phyloP scores from a whole-genome alignment of 2,113 vertebrate genomes.

The Grus americana region DNA sequence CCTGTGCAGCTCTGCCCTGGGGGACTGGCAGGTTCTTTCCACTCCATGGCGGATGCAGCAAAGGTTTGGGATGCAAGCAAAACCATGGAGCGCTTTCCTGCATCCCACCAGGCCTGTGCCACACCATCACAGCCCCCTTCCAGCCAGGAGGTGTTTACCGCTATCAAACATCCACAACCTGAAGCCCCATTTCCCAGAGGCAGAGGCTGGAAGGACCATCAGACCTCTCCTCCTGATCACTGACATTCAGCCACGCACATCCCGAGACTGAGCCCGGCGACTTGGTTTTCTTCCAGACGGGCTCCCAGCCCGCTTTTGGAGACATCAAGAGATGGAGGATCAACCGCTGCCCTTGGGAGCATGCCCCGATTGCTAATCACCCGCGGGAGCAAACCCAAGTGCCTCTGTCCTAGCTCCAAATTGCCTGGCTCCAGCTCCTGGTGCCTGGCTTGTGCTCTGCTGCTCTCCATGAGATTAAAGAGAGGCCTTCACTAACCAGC shows the following conservation, averaged over 20 bases:
- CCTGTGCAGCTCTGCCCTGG: not conserved
- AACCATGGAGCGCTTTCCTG: not conserved
- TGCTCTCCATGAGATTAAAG: conserved; percentile 23
- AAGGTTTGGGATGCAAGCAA: not conserved
- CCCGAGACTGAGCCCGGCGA: not conserved
- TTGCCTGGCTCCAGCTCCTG: not conserved
- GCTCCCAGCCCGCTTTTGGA: not conserved
- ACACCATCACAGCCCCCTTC: not conserved
- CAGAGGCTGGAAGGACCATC: not conserved
- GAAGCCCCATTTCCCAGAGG: not conserved
- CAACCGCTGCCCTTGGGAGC: conserved; percentile 24
- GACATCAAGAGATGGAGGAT: conserved; percentile 19
- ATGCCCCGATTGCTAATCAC: not conserved
- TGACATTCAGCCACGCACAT: not conserved
- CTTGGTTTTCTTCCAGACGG: not conserved
- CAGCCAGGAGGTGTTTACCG: not conserved
- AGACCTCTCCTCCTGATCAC: not conserved
- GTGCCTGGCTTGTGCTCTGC: not conserved
- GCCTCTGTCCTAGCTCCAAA: not conserved
- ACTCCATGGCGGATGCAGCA: not conserved
- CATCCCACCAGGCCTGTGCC: not conserved
- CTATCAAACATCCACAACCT: not conserved
- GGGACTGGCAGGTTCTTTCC: not conserved
- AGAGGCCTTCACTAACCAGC: not conserved
- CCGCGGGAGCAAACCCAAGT: not conserved